Evolutionary conservation across 2,888 invertebrate genomes (phyloP), one percentile per base, ranked within the genome.

Genomic region (Lumbricus terrestris): DNA sequence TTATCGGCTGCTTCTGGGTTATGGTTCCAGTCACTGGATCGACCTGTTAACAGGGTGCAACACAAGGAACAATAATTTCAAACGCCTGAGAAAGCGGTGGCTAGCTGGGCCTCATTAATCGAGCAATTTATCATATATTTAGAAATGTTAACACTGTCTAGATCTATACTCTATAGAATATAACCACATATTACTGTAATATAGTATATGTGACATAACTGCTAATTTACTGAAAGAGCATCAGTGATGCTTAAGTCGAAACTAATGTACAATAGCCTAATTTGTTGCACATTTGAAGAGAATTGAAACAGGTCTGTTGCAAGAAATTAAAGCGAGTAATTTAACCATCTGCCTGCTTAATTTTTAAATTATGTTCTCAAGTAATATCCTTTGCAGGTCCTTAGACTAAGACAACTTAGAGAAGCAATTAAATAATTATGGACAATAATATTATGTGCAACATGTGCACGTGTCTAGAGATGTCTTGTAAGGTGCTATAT

Each of bases 1-100:
- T 35, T 18, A 90, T 90, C 35, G 90, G 90, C 54, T 90, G 90
- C 47, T 90, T 90, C 34, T 33, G 37, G 0, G 90, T 90, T n/a
- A 90, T 88, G 16, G 20, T 18, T 23, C 88, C 88, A n/a, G 18
- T 34, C 88, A 16, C 8, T 23, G 88, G 34, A 42, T 90, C 90
- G 23, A 90, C 54, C 90, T 90, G 35, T n/a, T 37, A 40, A 40
- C n/a, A 38, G 34, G 88, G 16, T 88, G 6, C 20, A 29, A 34
- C 88, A 88, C 5, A 34, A 11, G 35, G 88, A 38, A 37, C 37
- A 38, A 37, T 37, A 11, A 15, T 88, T 88, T 38, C 1, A 29
- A n/a, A 38, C 29, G 8, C 11, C 42, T 88, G 16, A 88, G 34
- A 42, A 88, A n/a, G n/a, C 6, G 89, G n/a, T n/a, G 8, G 6